These are phyloP conservation scores for Pachymerium ferrugineum DNA, from an alignment of 2,888 invertebrate species.

Conservation along the genomic window DNA sequence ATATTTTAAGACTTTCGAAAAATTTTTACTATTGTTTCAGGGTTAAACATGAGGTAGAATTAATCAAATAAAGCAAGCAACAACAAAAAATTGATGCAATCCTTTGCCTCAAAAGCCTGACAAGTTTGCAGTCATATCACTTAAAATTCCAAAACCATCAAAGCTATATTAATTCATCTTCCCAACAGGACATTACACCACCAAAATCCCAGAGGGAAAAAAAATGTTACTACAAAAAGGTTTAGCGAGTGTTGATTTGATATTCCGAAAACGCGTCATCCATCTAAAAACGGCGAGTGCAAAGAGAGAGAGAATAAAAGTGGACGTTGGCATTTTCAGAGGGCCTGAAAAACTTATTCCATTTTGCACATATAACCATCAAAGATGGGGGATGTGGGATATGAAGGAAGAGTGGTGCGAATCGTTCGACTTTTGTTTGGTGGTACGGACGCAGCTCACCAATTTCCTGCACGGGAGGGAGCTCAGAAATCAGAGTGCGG, in stretches of 20 bases:
- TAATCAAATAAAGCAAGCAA: no score
- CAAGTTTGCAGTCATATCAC: no score
- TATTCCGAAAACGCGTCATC: background rate
- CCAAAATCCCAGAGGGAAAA: no score
- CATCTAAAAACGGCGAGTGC: background rate
- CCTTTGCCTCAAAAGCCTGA: no score
- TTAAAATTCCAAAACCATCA: no score
- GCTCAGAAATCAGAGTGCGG: conserved; percentile 8
- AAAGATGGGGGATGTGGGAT: background rate
- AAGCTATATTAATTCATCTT: no score
- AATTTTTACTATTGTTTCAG: no score
- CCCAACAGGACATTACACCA: no score
- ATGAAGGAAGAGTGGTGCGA: conserved; percentile 8
- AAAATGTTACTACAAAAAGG: background rate
- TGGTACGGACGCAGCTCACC: conserved; percentile 13
- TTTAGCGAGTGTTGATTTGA: background rate
- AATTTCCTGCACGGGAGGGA: conserved; percentile 13
- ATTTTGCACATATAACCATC: conserved; percentile 13
- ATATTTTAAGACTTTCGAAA: no score
- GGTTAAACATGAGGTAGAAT: no score
- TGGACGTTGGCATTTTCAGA: background rate
- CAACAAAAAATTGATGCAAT: no score
- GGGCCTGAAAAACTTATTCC: background rate
- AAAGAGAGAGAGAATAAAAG: background rate
- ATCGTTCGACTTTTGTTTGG: conserved; percentile 13